Base-by-base conservation (phyloP, 2,113 vertebrate genomes). In the Bubalus kerabau region DNA sequence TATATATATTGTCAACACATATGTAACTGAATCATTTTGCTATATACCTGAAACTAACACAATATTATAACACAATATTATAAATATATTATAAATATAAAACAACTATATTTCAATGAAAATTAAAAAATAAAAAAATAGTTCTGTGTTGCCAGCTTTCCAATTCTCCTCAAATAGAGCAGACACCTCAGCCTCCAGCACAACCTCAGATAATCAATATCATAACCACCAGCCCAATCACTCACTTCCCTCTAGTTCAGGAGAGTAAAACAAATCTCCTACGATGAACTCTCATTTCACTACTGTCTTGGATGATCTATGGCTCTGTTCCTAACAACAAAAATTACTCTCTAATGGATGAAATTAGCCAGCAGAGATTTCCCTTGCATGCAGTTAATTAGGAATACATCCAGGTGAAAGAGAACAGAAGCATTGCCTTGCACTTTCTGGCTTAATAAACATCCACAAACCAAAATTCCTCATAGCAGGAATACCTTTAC, bases 331-430 rank as follows among this genome's bases (percentile, higher is more conserved):
- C 52, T 90, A 80, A 90, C 57, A 94, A 94, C 52, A 95, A 98
- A 98, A 96, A 81, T 85, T n/a, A 90, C 32, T 97, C 82, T 67
- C 62, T 52, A 67, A 59, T 85, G 30, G 19, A 74, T n/a, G 57
- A 52, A 96, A 98, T 90, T 91, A 92, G 50, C 86, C 90, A 83
- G 36, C 54, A 89, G 23, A 96, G 78, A 94, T 56, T 81, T 76
- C 50, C 40, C 43, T 83, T 82, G 50, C n/a, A 62, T 24, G 26
- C 30, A 76, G 91, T 32, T 94, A 0, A 1, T 82, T 91, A 43
- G 87, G 96, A 93, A 96, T 64, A 48, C 3, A 87, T 40, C 50
- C 17, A 90, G 54, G 50, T 87, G 62, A 92, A 94, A 95, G 11
- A 81, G 62, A 97, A 97, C 4, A 57, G 91, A 54, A 96, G 87